Evolutionary conservation across 2,797 vertebrate species (phyloP).

Genomic region (Centroberyx gerrardi): DNA sequence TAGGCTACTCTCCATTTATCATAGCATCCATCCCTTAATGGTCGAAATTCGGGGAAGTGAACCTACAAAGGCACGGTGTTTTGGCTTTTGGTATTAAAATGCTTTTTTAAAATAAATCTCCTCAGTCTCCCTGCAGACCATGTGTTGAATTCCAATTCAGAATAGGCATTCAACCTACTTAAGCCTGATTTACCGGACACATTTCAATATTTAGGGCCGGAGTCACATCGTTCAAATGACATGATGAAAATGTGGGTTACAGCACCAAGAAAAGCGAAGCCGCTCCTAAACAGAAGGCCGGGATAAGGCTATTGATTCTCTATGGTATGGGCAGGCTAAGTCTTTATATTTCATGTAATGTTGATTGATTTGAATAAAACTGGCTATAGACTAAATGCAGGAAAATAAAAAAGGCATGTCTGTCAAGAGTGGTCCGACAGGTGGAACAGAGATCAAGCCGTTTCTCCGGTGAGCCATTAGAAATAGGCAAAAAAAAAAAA

Average conservation of each 20-base stretch:
- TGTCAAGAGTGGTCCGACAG: neutral
- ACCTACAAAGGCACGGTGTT: neutral
- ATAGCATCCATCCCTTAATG: neutral
- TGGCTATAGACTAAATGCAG: neutral
- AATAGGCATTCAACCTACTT: neutral
- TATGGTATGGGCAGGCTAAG: too few species aligned
- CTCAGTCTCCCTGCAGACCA: neutral
- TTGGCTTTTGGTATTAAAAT: neutral
- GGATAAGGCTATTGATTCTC: neutral
- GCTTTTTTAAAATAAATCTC: neutral
- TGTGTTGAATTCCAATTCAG: neutral
- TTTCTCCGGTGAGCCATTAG: neutral
- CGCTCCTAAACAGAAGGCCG: too few species aligned
- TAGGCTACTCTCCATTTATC: constrained; percentile 1
- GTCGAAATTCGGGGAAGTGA: neutral
- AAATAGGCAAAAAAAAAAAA: neutral
- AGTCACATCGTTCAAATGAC: neutral
- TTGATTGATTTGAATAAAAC: neutral
- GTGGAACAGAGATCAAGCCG: constrained; percentile 18
- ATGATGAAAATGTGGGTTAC: neutral
- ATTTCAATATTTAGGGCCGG: too few species aligned
- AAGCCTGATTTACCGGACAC: neutral
- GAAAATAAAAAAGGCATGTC: constrained; percentile 1
- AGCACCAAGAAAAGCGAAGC: neutral
- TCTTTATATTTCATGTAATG: neutral